phyloP scores from a whole-genome alignment of 1,140 invertebrate species.

The Drosophila sechellia region DNA sequence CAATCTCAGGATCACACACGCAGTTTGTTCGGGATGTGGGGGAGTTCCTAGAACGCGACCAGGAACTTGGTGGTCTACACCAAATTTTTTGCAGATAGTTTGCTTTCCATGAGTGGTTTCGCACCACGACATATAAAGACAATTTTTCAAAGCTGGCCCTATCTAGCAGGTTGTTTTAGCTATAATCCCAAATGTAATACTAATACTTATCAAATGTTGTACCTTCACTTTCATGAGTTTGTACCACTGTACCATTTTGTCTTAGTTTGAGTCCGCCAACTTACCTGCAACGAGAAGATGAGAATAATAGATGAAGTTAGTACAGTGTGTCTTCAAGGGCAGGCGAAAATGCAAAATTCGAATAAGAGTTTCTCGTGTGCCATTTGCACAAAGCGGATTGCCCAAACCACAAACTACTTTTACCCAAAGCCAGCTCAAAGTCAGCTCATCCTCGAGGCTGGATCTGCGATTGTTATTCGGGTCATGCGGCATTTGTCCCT shows the following conservation, averaged over 20 bases:
- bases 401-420: conserved; percentile 30
- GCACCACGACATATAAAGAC: too few relatives aligned
- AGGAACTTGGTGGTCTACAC: conserved; percentile 1
- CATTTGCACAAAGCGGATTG: too few relatives aligned
- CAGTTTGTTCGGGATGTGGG: neutral
- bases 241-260: neutral
- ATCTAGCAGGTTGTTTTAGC: too few relatives aligned
- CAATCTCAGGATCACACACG: conserved; percentile 63
- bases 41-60: neutral
- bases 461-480: conserved; percentile 51
- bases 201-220: too few relatives aligned
- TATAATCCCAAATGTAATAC: too few relatives aligned
- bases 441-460: conserved; percentile 6
- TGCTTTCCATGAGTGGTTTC: neutral
- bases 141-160: too few relatives aligned
- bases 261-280: neutral
- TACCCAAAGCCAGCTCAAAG: conserved; percentile 1
- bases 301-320: neutral
- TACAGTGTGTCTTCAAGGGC: conserved; percentile 21
- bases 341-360: too few relatives aligned
- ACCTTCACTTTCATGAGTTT: too few relatives aligned
- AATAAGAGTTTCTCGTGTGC: too few relatives aligned
- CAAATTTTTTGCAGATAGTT: too few relatives aligned
- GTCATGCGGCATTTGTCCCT: conserved; percentile 51
- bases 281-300: conserved; percentile 27